Conservation (phyloP, 1,140 invertebrate species). For the Drosophila sulfurigaster region DNA sequence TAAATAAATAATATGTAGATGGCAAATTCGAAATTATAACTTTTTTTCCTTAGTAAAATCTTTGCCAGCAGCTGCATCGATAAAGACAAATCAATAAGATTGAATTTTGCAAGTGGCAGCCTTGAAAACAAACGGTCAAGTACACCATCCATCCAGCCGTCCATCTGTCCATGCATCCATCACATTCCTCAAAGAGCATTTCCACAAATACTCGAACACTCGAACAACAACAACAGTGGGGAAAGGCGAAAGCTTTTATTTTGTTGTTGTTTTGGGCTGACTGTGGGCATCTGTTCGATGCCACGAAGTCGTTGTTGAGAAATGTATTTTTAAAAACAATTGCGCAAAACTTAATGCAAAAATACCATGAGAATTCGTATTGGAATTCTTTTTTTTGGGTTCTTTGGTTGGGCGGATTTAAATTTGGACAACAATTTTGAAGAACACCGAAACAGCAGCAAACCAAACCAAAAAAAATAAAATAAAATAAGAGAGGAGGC, state of each 20-base stretch:
- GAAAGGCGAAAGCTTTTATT: too few species aligned
- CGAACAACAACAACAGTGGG: too few species aligned
- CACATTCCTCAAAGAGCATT: not conserved
- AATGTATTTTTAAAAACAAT: slow-evolving; percentile 2
- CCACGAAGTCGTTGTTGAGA: not conserved
- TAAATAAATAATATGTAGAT: too few species aligned
- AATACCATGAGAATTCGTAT: slow-evolving; percentile 28
- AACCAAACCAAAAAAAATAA: too few species aligned
- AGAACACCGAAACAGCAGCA: not conserved
- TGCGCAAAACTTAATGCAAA: slow-evolving; percentile 17
- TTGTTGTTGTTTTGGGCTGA: not conserved
- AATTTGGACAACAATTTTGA: slow-evolving; percentile 40
- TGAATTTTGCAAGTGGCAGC: not conserved
- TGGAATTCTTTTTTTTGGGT: slow-evolving; percentile 21
- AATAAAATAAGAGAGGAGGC: not conserved
- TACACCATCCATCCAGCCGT: not conserved
- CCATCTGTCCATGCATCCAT: not conserved
- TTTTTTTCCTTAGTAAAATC: too few species aligned
- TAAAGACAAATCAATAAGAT: not conserved
- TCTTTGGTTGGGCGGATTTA: not conserved
- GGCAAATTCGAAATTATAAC: too few species aligned
- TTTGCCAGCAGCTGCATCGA: too few species aligned
- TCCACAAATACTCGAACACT: too few species aligned
- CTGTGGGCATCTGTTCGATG: slow-evolving; percentile 1
- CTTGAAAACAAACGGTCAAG: not conserved